Conservation (phyloP, 1,140 invertebrate genomes). For the Diploscapter pachys region DNA sequence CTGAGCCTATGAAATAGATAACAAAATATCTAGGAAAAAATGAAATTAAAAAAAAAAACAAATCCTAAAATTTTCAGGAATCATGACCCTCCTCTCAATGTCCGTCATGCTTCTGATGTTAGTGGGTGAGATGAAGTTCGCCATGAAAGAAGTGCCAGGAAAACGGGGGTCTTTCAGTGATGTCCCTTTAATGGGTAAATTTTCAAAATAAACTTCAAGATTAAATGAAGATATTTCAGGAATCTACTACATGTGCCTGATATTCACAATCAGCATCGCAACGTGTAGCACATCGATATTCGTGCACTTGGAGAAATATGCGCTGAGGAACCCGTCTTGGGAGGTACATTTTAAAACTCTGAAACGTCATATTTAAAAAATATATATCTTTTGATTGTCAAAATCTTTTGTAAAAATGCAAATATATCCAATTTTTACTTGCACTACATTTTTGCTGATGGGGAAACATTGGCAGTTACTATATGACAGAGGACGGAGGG, state of each 20-base stretch:
- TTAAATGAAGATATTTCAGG: slow-evolving; percentile 39
- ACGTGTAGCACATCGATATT: slow-evolving; percentile 57
- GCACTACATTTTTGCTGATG: too few relatives aligned
- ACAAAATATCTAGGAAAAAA: slow-evolving; percentile 1
- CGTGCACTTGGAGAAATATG: slow-evolving; percentile 56
- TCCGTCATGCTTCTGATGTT: slow-evolving; percentile 58
- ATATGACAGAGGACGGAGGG: too few relatives aligned
- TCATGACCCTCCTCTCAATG: slow-evolving; percentile 51
- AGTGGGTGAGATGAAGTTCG: slow-evolving; percentile 58
- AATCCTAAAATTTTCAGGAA: slow-evolving; percentile 31
- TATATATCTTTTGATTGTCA: too few relatives aligned
- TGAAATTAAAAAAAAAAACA: neutral
- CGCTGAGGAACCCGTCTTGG: slow-evolving; percentile 49
- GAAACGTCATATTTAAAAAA: too few relatives aligned
- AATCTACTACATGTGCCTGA: slow-evolving; percentile 58
- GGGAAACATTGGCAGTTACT: neutral
- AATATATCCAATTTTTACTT: too few relatives aligned
- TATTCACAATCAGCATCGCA: slow-evolving; percentile 52
- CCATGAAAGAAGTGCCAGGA: slow-evolving; percentile 56
- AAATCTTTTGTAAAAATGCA: too few relatives aligned
- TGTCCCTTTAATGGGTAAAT: slow-evolving; percentile 49
- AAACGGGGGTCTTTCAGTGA: slow-evolving; percentile 55
- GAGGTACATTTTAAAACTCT: too few relatives aligned
- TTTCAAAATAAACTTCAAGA: neutral
- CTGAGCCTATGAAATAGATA: neutral